Percentiles rank a stretch among this genome's conserved stretches.
These are phyloP conservation scores for Laodelphax striatellus DNA, from an alignment of 1,140 invertebrate genomes.

Conservation along the genomic window DNA sequence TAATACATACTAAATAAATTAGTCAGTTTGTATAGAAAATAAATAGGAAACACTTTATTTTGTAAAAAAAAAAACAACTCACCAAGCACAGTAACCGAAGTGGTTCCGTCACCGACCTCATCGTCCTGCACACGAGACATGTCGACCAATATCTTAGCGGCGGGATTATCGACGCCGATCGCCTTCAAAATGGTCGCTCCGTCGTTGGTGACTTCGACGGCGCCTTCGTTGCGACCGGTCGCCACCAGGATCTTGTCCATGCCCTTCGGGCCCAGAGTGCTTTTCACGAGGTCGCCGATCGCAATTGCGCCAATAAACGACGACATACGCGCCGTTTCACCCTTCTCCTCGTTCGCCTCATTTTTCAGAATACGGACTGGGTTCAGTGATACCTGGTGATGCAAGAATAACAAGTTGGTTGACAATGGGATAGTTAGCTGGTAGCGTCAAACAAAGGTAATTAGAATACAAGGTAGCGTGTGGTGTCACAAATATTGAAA, in stretches of 20 bases:
- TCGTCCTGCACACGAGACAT: constrained; percentile 98
- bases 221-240: constrained; percentile 63
- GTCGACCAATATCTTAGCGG: constrained; percentile 96
- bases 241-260: constrained; percentile 99
- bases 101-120: constrained; percentile 99
- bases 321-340: constrained; percentile 88
- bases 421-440: too few relatives aligned
- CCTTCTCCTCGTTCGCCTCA: constrained; percentile 96
- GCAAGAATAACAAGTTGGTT: too few relatives aligned
- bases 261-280: constrained; percentile 96
- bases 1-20: too few relatives aligned
- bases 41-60: too few relatives aligned
- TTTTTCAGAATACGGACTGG: constrained; percentile 25
- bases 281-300: constrained; percentile 96
- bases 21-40: too few relatives aligned
- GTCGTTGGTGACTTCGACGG: constrained; percentile 97
- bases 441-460: too few relatives aligned
- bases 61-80: too few relatives aligned
- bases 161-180: constrained; percentile 96
- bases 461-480: too few relatives aligned
- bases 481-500: too few relatives aligned
- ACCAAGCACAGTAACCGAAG: constrained; percentile 92
- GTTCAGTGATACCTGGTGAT: constrained; percentile 4
- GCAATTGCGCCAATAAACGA: constrained; percentile 97
- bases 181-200: constrained; percentile 96